Percentiles rank a stretch among this genome's conserved stretches.
These are phyloP conservation scores for Drosophila navojoa DNA, from an alignment of 1,140 invertebrate genomes.

Conservation along the genomic window DNA sequence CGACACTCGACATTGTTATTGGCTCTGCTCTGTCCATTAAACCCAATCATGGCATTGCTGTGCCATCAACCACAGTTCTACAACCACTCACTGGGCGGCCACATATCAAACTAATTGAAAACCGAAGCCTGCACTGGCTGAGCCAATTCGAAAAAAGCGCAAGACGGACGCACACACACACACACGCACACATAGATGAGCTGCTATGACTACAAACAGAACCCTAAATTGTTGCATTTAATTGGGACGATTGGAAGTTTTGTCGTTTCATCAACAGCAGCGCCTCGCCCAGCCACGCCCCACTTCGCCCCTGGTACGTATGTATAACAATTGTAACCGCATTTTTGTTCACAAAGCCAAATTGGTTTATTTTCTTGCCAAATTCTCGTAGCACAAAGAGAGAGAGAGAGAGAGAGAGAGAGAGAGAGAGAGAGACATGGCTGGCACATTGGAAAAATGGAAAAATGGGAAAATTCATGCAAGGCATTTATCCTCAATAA, in stretches of 20 bases:
- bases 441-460: not conserved
- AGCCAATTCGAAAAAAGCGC: constrained; percentile 15
- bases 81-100: constrained; percentile 52
- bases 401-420: too few species aligned
- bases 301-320: not conserved
- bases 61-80: constrained; percentile 2
- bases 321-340: constrained; percentile 29
- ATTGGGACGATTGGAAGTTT: constrained; percentile 69
- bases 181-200: not conserved
- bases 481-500: constrained; percentile 10
- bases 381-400: constrained; percentile 42
- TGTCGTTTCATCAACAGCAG: constrained; percentile 2
- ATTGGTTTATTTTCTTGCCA: constrained; percentile 72
- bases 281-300: not conserved
- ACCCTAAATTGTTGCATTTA: constrained; percentile 72
- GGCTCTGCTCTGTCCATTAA: not conserved
- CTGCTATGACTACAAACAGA: constrained; percentile 50
- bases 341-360: constrained; percentile 46
- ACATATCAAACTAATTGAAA: constrained; percentile 74
- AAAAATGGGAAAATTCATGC: constrained; percentile 5
- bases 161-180: constrained; percentile 6
- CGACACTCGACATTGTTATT: not conserved
- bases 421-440: too few species aligned
- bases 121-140: constrained; percentile 50
- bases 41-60: not conserved